Evolutionary conservation across 1,140 invertebrate genomes (phyloP).

Genomic region (Ooceraea biroi): DNA sequence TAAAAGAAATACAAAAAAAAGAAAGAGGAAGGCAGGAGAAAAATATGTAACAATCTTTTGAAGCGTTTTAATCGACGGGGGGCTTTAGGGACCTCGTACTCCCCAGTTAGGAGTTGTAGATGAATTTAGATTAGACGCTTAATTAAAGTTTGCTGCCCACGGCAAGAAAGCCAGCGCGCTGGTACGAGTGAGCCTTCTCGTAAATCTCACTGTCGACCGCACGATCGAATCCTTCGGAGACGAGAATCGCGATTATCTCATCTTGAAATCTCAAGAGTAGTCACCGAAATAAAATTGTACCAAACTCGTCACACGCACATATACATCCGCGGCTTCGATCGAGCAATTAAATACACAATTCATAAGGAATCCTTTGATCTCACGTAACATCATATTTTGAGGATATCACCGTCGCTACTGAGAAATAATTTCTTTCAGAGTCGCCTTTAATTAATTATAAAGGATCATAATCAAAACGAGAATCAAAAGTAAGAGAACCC

Average conservation of each 20-base stretch:
- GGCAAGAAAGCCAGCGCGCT: not conserved
- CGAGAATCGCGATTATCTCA: not conserved
- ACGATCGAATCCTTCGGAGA: not conserved
- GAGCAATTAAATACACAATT: slow-evolving; percentile 18
- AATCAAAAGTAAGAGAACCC: slow-evolving; percentile 47
- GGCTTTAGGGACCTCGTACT: slow-evolving; percentile 34
- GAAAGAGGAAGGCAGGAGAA: slow-evolving; percentile 33
- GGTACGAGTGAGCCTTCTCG: slow-evolving; percentile 1
- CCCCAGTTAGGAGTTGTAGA: slow-evolving; percentile 2
- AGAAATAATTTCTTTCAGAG: slow-evolving; percentile 18
- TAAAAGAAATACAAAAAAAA: slow-evolving; percentile 62
- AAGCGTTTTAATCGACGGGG: slow-evolving; percentile 74
- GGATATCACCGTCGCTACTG: not conserved
- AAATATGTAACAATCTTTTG: slow-evolving; percentile 59
- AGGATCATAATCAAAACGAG: slow-evolving; percentile 49
- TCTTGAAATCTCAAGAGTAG: too few species aligned
- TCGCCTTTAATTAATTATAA: slow-evolving; percentile 21
- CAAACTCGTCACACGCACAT: too few species aligned
- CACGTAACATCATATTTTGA: not conserved
- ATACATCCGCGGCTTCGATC: not conserved
- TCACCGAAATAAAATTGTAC: too few species aligned
- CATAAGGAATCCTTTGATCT: not conserved
- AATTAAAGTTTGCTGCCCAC: slow-evolving; percentile 1
- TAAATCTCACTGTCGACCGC: slow-evolving; percentile 29
- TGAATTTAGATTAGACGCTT: slow-evolving; percentile 44